A percentile compares a stretch with the other conserved stretches of the same genome.
Conservation (phyloP, 1,140 invertebrate genomes). For the Nautilus pompilius region DNA sequence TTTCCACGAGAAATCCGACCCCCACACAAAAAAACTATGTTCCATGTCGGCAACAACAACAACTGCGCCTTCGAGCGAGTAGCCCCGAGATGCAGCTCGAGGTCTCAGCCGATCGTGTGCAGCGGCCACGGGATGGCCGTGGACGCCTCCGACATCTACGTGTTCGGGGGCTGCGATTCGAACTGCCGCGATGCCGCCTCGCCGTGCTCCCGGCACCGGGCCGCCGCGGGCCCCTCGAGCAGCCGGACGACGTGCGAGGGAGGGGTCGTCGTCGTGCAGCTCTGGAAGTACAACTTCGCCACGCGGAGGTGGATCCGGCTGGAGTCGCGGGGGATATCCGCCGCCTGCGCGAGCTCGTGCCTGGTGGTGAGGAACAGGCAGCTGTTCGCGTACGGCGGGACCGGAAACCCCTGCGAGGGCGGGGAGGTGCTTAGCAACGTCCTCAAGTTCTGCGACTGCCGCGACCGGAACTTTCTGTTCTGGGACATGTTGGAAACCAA, state of each 20-base stretch:
- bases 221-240: constrained; percentile 15
- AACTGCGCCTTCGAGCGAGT: too few species aligned
- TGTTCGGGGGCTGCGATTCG: constrained; percentile 29
- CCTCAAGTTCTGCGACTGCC: constrained; percentile 14
- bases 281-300: constrained; percentile 30
- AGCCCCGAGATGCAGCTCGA: too few species aligned
- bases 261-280: constrained; percentile 18
- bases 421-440: constrained; percentile 25
- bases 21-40: too few species aligned
- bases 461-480: background rate
- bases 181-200: background rate
- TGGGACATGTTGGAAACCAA: constrained; percentile 22
- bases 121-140: constrained; percentile 26
- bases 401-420: constrained; percentile 24
- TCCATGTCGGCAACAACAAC: too few species aligned
- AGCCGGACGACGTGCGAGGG: constrained; percentile 3
- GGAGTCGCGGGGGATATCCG: constrained; percentile 9
- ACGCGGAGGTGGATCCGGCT: constrained; percentile 20
- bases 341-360: constrained; percentile 20
- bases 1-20: too few species aligned
- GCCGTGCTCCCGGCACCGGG: too few species aligned
- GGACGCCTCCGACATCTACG: constrained; percentile 21
- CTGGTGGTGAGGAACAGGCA: constrained; percentile 13
- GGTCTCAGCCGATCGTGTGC: constrained; percentile 20
- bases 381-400: constrained; percentile 25